These are phyloP conservation scores for Gallinago stenura DNA, from an alignment of 2,797 vertebrate species.

Conservation along the genomic window DNA sequence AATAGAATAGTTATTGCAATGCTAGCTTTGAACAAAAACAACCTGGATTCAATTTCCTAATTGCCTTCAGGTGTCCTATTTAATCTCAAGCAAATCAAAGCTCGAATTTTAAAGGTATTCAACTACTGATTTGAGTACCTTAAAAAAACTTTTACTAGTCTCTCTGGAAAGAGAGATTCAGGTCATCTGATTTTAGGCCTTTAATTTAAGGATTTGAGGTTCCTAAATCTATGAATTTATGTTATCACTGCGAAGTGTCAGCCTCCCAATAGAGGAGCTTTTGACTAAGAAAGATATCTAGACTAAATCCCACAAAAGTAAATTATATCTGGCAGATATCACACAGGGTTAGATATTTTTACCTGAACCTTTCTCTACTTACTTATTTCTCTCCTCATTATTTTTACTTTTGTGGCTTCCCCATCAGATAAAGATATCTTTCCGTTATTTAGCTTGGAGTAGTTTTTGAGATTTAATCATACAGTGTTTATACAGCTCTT, in stretches of 20 bases:
- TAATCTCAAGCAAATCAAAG: conserved; percentile 31
- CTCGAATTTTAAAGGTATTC: not conserved
- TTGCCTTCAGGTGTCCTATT: not conserved
- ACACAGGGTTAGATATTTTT: not conserved
- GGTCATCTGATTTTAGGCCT: not conserved
- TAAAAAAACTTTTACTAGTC: not conserved
- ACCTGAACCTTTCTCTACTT: not conserved
- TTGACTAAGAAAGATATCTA: not conserved
- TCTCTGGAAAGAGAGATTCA: not conserved
- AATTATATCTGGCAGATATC: not conserved
- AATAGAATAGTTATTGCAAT: not conserved
- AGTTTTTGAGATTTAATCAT: not conserved
- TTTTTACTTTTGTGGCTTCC: not conserved
- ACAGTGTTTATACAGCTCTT: not conserved
- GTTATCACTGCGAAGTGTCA: not conserved
- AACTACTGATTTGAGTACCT: not conserved
- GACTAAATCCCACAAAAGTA: not conserved
- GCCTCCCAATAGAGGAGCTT: not conserved
- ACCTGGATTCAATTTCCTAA: not conserved
- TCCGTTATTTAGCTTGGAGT: not conserved
- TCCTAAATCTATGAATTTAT: not conserved
- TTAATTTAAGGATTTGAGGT: not conserved
- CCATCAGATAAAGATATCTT: not conserved
- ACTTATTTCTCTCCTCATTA: not conserved
- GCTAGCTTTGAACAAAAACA: not conserved